Percentiles rank a stretch among this genome's conserved stretches.
Conservation (phyloP, 2,888 invertebrate species). For the Monopis laevigella region DNA sequence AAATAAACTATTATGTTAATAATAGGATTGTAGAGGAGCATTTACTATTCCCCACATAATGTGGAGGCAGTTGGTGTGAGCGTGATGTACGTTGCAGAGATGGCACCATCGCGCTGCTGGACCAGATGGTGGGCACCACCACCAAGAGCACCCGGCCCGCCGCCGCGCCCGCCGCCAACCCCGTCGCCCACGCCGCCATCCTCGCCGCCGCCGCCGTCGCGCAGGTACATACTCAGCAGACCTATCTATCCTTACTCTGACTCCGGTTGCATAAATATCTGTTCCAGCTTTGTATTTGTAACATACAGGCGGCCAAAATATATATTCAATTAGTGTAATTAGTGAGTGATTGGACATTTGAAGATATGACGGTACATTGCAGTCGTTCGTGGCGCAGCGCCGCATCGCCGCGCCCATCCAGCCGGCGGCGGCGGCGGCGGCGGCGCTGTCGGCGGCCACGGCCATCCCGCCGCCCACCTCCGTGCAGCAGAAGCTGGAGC, state of each 20-base stretch:
- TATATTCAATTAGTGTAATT: too few relatives aligned
- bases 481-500: conserved; percentile 58
- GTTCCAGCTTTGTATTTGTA: too few relatives aligned
- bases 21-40: too few relatives aligned
- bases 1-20: too few relatives aligned
- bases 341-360: too few relatives aligned
- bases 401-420: conserved; percentile 59
- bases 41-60: background rate
- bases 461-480: conserved; percentile 59
- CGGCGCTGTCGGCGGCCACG: conserved; percentile 57
- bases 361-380: too few relatives aligned
- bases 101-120: conserved; percentile 57
- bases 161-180: conserved; percentile 41
- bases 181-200: conserved; percentile 64
- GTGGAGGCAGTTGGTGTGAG: background rate
- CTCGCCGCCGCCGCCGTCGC: conserved; percentile 68
- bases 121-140: conserved; percentile 64
- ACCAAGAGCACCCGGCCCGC: conserved; percentile 53
- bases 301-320: too few relatives aligned
- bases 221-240: too few relatives aligned
- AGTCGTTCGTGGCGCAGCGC: conserved; percentile 59
- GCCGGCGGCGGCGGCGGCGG: conserved; percentile 58
- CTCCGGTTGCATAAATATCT: too few relatives aligned
- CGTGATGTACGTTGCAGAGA: conserved; percentile 33
- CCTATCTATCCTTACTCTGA: too few relatives aligned